Conservation (phyloP, 2,113 vertebrate genomes). For the Tragelaphus scriptus region DNA sequence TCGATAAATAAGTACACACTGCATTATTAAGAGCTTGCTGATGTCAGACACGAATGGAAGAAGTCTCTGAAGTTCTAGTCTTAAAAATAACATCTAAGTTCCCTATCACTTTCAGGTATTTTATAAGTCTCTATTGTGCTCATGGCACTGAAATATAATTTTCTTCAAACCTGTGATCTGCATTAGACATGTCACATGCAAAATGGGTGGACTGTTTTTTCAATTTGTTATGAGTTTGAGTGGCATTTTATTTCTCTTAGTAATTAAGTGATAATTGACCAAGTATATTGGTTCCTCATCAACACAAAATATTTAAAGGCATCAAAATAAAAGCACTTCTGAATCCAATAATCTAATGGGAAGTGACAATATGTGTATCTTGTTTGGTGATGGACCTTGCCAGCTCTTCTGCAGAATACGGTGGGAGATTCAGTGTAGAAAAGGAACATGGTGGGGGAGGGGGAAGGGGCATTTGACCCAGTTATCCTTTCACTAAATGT, state of each 20-base stretch:
- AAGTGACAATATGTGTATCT: neutral
- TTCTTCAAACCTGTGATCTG: neutral
- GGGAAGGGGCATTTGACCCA: neutral
- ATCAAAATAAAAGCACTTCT: neutral
- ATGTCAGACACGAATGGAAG: constrained; percentile 50
- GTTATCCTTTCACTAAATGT: neutral
- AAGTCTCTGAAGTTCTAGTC: neutral
- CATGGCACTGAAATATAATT: neutral
- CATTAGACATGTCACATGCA: neutral
- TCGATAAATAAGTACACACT: constrained; percentile 80
- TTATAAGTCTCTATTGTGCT: neutral
- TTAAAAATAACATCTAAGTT: neutral
- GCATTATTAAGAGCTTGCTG: constrained; percentile 67
- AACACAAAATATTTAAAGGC: constrained; percentile 17
- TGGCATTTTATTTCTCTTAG: neutral
- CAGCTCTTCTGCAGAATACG: neutral
- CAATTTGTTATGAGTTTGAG: neutral
- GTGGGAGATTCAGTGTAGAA: neutral
- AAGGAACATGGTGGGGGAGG: neutral
- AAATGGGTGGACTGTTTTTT: neutral
- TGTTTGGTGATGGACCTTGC: neutral
- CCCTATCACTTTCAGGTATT: neutral
- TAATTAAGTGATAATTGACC: neutral
- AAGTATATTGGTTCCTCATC: neutral
- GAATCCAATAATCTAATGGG: neutral